Percentiles rank a stretch among this genome's conserved stretches.
phyloP scores from a whole-genome alignment of 2,888 invertebrate genomes.

The Xylota sylvarum region DNA sequence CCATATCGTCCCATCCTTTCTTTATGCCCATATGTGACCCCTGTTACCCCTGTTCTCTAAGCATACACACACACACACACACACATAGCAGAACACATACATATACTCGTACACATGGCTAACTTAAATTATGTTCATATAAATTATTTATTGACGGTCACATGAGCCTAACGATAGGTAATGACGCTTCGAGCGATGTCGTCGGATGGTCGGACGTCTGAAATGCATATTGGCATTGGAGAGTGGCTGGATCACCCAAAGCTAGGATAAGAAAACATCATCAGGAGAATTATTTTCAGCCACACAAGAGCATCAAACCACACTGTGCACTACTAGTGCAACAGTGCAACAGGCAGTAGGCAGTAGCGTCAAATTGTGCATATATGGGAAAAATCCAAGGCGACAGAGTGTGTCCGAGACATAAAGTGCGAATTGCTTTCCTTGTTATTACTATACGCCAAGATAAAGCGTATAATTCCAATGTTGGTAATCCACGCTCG shows the following conservation, averaged over 20 bases:
- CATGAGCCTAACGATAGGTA: slow-evolving; percentile 77
- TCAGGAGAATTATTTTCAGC: slow-evolving; percentile 60
- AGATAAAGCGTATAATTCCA: slow-evolving; percentile 74
- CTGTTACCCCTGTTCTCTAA: slow-evolving; percentile 20
- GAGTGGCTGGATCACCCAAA: slow-evolving; percentile 74
- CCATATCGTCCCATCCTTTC: slow-evolving; percentile 67
- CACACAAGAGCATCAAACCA: slow-evolving; percentile 54
- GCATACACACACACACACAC: slow-evolving; percentile 28
- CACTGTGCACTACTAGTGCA: too few species aligned
- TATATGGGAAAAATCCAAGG: slow-evolving; percentile 78
- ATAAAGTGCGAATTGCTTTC: slow-evolving; percentile 67
- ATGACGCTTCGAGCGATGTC: slow-evolving; percentile 74
- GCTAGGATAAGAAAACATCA: slow-evolving; percentile 56
- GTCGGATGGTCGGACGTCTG: slow-evolving; percentile 60
- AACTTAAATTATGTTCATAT: slow-evolving; percentile 76
- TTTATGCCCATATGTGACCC: not conserved
- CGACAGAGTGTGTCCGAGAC: slow-evolving; percentile 76
- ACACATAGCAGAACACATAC: not conserved
- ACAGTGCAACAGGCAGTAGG: not conserved
- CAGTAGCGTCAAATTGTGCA: slow-evolving; percentile 77
- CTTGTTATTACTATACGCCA: slow-evolving; percentile 5
- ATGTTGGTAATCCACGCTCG: slow-evolving; percentile 71
- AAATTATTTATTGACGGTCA: slow-evolving; percentile 77
- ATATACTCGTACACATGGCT: slow-evolving; percentile 32
- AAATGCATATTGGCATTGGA: slow-evolving; percentile 69